Evolutionary conservation across 2,888 invertebrate species (phyloP).

Genomic region (Nycteola revayana): DNA sequence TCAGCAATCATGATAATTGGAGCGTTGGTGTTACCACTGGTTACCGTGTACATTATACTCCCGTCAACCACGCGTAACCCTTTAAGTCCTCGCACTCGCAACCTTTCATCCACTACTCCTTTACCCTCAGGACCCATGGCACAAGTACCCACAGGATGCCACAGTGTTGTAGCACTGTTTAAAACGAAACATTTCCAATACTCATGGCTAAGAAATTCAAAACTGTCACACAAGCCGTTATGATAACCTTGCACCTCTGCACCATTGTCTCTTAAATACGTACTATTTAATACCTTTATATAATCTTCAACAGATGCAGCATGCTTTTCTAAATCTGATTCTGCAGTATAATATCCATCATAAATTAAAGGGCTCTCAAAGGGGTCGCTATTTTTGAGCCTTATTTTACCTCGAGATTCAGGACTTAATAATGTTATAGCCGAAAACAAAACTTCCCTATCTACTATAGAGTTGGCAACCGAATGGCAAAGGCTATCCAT

Average conservation of each 20-base stretch:
- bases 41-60: constrained; percentile 83
- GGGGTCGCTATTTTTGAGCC: constrained; percentile 35
- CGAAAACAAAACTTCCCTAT: constrained; percentile 23
- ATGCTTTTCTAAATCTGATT: constrained; percentile 35
- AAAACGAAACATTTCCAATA: constrained; percentile 45
- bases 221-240: constrained; percentile 30
- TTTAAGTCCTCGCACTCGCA: constrained; percentile 74
- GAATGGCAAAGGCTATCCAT: constrained; percentile 33
- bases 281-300: constrained; percentile 35
- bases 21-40: constrained; percentile 83
- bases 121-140: constrained; percentile 41
- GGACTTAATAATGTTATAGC: constrained; percentile 38
- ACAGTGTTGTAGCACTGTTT: constrained; percentile 82
- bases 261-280: constrained; percentile 31
- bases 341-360: constrained; percentile 31
- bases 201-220: constrained; percentile 28
- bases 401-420: constrained; percentile 42
- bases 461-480: constrained; percentile 22
- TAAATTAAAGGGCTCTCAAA: constrained; percentile 34
- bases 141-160: constrained; percentile 55
- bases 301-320: constrained; percentile 34
- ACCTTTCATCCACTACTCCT: constrained; percentile 46
- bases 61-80: constrained; percentile 83
- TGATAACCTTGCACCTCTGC: constrained; percentile 24
- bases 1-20: constrained; percentile 84